Evolutionary conservation across 2,113 vertebrate species (phyloP).

Genomic region (Cromileptes altivelis): DNA sequence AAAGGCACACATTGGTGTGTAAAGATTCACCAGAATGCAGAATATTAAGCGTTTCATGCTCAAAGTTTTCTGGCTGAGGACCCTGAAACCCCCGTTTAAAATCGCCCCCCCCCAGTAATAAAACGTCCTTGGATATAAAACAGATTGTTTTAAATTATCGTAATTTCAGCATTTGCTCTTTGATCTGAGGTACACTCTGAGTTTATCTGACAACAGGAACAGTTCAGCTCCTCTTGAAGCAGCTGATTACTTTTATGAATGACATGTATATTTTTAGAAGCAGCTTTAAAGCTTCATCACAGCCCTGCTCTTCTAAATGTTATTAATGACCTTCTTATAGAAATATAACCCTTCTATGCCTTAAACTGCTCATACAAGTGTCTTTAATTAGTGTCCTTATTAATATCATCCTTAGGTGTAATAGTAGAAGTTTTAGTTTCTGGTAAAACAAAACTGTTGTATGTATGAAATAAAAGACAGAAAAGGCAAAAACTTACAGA

Average conservation of each 20-base stretch:
- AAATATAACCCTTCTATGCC: neutral
- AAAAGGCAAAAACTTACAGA: neutral
- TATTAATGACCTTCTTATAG: neutral
- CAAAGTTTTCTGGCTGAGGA: no score
- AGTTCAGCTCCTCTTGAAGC: neutral
- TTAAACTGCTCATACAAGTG: neutral
- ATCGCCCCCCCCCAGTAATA: no score
- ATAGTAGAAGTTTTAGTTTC: neutral
- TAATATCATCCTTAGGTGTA: neutral
- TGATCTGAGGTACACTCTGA: neutral
- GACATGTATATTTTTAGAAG: neutral
- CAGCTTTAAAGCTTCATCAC: neutral
- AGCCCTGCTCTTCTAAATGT: neutral
- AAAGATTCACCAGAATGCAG: no score
- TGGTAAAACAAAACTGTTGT: neutral
- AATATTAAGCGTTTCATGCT: no score
- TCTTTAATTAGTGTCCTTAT: neutral
- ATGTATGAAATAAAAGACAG: neutral
- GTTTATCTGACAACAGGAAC: neutral
- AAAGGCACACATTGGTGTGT: no score
- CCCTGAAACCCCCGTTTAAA: no score
- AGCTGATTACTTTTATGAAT: slow-evolving; percentile 3
- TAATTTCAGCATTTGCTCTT: neutral
- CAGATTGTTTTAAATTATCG: neutral
- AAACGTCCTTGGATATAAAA: neutral